phyloP scores from a whole-genome alignment of 2,888 invertebrate species.

The Tuberolachnus salignus region DNA sequence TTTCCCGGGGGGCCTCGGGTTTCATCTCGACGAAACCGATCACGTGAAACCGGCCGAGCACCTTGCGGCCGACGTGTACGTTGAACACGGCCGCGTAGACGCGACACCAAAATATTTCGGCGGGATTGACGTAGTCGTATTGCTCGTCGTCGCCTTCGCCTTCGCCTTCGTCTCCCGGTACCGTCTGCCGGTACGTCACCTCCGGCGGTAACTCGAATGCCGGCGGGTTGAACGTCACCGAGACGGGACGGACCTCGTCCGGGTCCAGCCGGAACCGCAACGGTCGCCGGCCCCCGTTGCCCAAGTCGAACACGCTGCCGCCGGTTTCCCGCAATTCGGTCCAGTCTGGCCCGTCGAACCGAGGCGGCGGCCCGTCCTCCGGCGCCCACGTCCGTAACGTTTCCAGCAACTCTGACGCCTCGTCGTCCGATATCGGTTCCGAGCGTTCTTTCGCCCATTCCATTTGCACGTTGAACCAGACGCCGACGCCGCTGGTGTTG shows the following conservation, averaged over 20 bases:
- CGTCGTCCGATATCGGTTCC: neutral
- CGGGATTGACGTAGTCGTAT: neutral
- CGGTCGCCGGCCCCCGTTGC: neutral
- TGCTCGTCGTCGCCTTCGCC: neutral
- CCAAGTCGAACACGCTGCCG: conserved; percentile 23
- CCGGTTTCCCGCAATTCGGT: no score
- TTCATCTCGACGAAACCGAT: conserved; percentile 12
- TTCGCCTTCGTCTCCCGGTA: no score
- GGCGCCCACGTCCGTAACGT: neutral
- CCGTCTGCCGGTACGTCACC: neutral
- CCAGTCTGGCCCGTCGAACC: conserved; percentile 18
- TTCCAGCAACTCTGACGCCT: neutral
- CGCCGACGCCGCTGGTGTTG: conserved; percentile 5
- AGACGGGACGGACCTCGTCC: neutral
- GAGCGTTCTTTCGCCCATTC: conserved; percentile 17
- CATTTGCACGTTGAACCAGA: conserved; percentile 37
- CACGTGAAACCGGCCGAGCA: conserved; percentile 16
- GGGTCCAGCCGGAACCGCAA: conserved; percentile 28
- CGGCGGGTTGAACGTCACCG: conserved; percentile 13
- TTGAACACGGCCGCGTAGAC: conserved; percentile 29
- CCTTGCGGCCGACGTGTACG: conserved; percentile 38
- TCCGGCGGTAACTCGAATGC: neutral
- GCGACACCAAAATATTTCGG: neutral
- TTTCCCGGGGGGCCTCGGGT: no score
- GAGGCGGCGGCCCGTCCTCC: neutral